Percentiles rank a stretch among this genome's conserved stretches.
Conservation (phyloP, 92 coral and sea anemone genomes). For the Paramuricea clavata region DNA sequence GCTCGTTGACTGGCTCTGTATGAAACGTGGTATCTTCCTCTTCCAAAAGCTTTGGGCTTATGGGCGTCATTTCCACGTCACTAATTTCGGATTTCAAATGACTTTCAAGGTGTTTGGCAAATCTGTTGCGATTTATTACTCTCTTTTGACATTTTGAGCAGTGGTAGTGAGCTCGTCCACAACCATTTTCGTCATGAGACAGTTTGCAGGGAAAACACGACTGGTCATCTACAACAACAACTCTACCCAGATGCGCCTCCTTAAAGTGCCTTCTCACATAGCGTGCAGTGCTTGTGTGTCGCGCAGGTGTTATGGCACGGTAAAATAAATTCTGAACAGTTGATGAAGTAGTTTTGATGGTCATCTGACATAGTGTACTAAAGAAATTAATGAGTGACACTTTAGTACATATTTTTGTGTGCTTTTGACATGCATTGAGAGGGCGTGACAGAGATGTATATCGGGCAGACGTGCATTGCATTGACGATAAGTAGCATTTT, state of each 20-base stretch:
- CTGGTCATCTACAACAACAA: conserved; percentile 10
- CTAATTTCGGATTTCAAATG: too few relatives aligned
- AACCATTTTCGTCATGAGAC: conserved; percentile 16
- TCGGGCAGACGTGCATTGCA: too few relatives aligned
- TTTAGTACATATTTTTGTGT: too few relatives aligned
- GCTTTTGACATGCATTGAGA: too few relatives aligned
- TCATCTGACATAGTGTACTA: not conserved
- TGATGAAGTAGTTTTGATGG: not conserved
- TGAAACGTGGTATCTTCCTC: not conserved
- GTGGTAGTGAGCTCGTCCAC: conserved; percentile 39
- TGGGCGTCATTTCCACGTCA: not conserved
- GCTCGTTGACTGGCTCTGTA: not conserved
- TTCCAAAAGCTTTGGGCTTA: not conserved
- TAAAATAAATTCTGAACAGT: not conserved
- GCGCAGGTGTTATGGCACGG: not conserved
- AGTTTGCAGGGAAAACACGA: conserved; percentile 47
- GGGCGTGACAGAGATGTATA: too few relatives aligned
- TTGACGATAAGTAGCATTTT: too few relatives aligned
- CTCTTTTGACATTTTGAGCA: conserved; percentile 29
- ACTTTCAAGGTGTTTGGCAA: not conserved
- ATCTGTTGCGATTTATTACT: conserved; percentile 28
- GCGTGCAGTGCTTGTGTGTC: conserved; percentile 39
- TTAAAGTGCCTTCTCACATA: conserved; percentile 49
- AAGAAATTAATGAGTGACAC: too few relatives aligned
- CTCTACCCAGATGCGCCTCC: too few relatives aligned